These are phyloP conservation scores for Ameiurus melas DNA, from an alignment of 2,113 vertebrate genomes.

Conservation along the genomic window DNA sequence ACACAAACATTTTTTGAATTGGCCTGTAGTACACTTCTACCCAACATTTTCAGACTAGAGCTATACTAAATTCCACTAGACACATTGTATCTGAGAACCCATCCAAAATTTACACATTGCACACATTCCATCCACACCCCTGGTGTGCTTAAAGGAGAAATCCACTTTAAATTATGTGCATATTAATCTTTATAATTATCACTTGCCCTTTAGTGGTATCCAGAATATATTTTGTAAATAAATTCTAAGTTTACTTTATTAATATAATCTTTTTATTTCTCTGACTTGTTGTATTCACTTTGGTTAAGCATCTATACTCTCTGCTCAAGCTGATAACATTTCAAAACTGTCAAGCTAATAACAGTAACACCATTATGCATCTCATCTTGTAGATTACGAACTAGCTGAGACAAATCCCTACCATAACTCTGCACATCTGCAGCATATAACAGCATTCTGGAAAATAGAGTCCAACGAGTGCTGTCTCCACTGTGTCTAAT, in stretches of 20 bases:
- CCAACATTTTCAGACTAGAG: neutral
- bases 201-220: neutral
- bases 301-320: neutral
- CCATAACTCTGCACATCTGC: neutral
- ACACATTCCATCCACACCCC: neutral
- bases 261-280: neutral
- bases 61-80: neutral
- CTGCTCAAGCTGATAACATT: neutral
- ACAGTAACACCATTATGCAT: neutral
- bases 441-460: neutral
- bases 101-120: neutral
- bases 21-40: neutral
- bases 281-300: neutral
- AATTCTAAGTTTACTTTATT: neutral
- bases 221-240: neutral
- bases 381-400: neutral
- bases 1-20: neutral
- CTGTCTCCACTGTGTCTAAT: neutral
- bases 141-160: too few species aligned
- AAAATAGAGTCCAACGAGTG: neutral
- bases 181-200: neutral
- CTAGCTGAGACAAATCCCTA: neutral
- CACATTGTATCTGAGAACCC: neutral
- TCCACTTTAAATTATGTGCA: neutral
- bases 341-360: neutral